Percentiles rank a stretch among this genome's conserved stretches.
phyloP scores from a whole-genome alignment of 2,888 invertebrate genomes.

The Pterobdella sp. region DNA sequence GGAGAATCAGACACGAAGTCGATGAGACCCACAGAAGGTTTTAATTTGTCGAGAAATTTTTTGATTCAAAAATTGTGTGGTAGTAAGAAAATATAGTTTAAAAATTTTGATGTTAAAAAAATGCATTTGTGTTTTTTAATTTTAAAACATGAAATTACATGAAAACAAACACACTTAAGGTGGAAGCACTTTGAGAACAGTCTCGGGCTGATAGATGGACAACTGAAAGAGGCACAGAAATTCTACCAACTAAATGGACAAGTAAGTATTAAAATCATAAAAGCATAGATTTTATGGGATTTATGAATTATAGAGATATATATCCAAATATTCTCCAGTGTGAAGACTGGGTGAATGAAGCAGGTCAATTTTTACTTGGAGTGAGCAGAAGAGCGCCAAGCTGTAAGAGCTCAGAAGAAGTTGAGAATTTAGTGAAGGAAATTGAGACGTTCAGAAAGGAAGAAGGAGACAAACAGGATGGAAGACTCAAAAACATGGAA shows the following conservation, averaged over 20 bases:
- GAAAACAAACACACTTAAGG: background rate
- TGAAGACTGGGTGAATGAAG: slow-evolving; percentile 64
- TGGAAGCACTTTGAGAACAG: slow-evolving; percentile 22
- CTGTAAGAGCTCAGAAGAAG: slow-evolving; percentile 60
- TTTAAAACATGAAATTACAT: background rate
- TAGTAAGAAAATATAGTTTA: background rate
- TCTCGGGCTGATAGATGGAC: background rate
- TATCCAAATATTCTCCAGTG: slow-evolving; percentile 52
- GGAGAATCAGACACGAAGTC: slow-evolving; percentile 58
- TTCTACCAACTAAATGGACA: slow-evolving; percentile 19
- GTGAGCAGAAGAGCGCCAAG: slow-evolving; percentile 61
- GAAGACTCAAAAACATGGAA: slow-evolving; percentile 59
- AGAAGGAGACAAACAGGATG: slow-evolving; percentile 63
- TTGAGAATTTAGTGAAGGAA: slow-evolving; percentile 59
- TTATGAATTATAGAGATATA: background rate
- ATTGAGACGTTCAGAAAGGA: slow-evolving; percentile 65
- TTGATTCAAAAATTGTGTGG: background rate
- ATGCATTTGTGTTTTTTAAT: background rate
- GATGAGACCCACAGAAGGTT: slow-evolving; percentile 61
- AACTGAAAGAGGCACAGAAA: background rate
- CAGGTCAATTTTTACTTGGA: slow-evolving; percentile 60
- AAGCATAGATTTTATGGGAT: background rate
- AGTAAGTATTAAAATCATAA: background rate
- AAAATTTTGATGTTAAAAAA: background rate
- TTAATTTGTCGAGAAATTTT: background rate